A percentile compares a stretch with the other conserved stretches of the same genome.
phyloP scores from a whole-genome alignment of 2,797 vertebrate genomes.

The Myoxocephalus aenaeus region DNA sequence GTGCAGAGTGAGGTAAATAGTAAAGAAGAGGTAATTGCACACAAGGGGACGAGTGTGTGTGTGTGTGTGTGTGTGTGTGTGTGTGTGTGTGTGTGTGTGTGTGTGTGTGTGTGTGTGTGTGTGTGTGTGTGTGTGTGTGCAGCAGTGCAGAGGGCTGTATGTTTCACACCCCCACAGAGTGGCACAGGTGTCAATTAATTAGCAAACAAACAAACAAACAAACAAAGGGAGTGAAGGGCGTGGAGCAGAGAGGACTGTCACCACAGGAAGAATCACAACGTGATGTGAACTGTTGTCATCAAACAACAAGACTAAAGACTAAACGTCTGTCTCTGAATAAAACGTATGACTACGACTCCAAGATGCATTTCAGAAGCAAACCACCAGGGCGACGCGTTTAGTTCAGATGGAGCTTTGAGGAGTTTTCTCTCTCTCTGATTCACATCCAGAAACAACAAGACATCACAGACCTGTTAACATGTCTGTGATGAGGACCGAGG shows the following conservation, averaged over 20 bases:
- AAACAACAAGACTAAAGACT: background rate
- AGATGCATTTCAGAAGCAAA: too few species aligned
- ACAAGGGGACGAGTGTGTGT: slow-evolving; percentile 71
- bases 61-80: too few species aligned
- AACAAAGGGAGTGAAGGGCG: slow-evolving; percentile 18
- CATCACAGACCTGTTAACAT: too few species aligned
- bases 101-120: slow-evolving; percentile 27
- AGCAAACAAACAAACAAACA: slow-evolving; percentile 79
- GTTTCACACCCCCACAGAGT: slow-evolving; percentile 69
- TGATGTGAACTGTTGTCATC: background rate
- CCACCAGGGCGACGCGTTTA: too few species aligned
- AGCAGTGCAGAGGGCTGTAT: slow-evolving; percentile 64
- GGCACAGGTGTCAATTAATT: slow-evolving; percentile 85
- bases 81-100: background rate
- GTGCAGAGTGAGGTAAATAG: slow-evolving; percentile 76
- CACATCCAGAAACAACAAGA: too few species aligned
- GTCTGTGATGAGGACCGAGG: too few species aligned
- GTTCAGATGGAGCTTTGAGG: too few species aligned
- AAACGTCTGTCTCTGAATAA: too few species aligned
- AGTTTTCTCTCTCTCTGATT: too few species aligned
- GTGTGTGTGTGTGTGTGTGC: slow-evolving; percentile 29
- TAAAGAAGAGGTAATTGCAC: slow-evolving; percentile 84
- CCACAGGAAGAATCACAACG: slow-evolving; percentile 52
- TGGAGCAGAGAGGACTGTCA: slow-evolving; percentile 44
- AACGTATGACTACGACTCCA: too few species aligned